Evolutionary conservation across 1,140 invertebrate genomes (phyloP), one percentile per base, ranked within the genome.

Genomic region (Drepana arcuata): DNA sequence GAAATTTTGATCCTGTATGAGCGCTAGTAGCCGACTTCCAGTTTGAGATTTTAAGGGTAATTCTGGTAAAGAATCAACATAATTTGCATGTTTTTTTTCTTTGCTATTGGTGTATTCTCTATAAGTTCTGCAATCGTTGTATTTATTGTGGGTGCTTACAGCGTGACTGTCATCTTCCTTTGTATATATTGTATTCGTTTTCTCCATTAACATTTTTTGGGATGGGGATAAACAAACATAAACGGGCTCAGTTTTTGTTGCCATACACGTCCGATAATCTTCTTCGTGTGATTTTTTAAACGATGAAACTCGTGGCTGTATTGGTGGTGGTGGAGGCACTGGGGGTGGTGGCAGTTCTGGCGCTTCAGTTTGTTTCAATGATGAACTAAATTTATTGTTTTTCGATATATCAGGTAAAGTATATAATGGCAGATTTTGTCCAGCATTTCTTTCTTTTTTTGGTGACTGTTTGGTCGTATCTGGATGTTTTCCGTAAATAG

Each of bases 181-280:
- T 16, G 68, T 81, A 16, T 59, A 53, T 0, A 82, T 57, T 7
- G 82, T 70, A 30, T 82, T 79, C 11, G 74, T 83, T 49, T 66
- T 77, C 41, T 80, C 84, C 42, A 86, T 75, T 14, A 85, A 57
- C 29, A 84, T 78, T 52, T 88, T 88, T 55, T 93, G 91, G 0
- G 88, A 88, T 0, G 91, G 91, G 0, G 91, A 92, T 6, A 92
- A 71, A 60, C 89, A 92, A 0, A 91, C 79, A 16, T 91, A 69
- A 1, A 90, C 80, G 0, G 88, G 86, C 58, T 91, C 87, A 14
- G 74, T 67, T 24, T 81, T 66, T 0, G 86, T 86, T n/a, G 86
- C 85, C 3, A 90, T 47, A 1, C 86, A 87, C 24, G 88, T 65
- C 88, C 88, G 89, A 18, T 84, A 63, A 36, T 71, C 62, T 14